Evolutionary conservation across 1,140 invertebrate species (phyloP).

Genomic region (Calliopsis andreniformis): DNA sequence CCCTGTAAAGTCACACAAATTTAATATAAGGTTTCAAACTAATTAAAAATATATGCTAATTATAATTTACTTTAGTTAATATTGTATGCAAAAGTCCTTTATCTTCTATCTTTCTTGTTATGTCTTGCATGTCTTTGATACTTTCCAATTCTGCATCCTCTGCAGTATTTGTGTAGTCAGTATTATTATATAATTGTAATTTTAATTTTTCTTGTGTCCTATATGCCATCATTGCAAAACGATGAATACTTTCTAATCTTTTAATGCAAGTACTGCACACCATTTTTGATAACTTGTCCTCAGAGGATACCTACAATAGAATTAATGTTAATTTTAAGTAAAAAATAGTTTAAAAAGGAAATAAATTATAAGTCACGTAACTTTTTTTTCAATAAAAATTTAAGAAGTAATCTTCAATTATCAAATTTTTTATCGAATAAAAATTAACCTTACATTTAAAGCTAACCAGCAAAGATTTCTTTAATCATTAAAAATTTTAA

Average conservation of each 20-base stretch:
- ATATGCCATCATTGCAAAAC: constrained; percentile 83
- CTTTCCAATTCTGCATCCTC: constrained; percentile 61
- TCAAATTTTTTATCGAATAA: neutral
- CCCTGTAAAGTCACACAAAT: constrained; percentile 55
- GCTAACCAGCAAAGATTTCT: neutral
- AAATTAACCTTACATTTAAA: constrained; percentile 8
- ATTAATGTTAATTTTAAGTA: constrained; percentile 1
- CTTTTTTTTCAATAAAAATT: no score
- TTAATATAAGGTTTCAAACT: neutral
- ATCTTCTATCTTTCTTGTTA: constrained; percentile 73
- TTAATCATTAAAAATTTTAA: neutral
- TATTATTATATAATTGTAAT: constrained; percentile 70
- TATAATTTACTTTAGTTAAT: constrained; percentile 79
- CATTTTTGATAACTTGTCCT: constrained; percentile 83
- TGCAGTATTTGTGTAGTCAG: constrained; percentile 52
- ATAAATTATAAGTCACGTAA: no score
- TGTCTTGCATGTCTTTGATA: constrained; percentile 66
- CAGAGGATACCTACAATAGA: constrained; percentile 77
- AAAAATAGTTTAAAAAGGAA: neutral
- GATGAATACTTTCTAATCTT: constrained; percentile 82
- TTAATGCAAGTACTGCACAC: constrained; percentile 82
- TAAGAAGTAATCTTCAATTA: neutral
- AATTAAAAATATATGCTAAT: constrained; percentile 6
- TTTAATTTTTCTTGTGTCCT: constrained; percentile 82
- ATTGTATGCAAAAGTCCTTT: constrained; percentile 82